Percentiles rank a stretch among this genome's conserved stretches.
Evolutionary conservation across 2,797 vertebrate genomes (phyloP).

Genomic region (Spea hammondii): DNA sequence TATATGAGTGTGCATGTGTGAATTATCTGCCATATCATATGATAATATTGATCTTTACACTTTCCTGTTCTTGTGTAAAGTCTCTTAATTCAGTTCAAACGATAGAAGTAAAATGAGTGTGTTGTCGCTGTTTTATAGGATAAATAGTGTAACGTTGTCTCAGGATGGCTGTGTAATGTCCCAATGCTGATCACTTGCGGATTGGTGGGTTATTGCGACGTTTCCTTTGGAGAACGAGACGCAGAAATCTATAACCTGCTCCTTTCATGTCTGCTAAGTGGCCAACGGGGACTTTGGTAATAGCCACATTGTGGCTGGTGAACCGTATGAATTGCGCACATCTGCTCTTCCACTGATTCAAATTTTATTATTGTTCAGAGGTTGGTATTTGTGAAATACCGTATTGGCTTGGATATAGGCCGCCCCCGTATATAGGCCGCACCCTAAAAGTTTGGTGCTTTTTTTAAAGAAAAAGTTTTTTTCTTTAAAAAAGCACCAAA

Average conservation of each 20-base stretch:
- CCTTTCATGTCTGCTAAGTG: slow-evolving; percentile 27
- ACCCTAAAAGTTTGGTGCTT: no score
- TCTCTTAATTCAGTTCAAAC: no score
- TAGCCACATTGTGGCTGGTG: slow-evolving; percentile 19
- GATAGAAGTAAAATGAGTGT: no score
- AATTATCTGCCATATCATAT: no score
- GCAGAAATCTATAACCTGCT: slow-evolving; percentile 19
- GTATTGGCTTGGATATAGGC: no score
- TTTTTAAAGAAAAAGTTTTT: no score
- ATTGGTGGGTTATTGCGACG: slow-evolving; percentile 19
- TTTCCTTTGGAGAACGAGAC: slow-evolving; percentile 26
- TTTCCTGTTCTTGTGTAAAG: no score
- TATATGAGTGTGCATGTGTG: no score
- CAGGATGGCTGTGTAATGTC: neutral
- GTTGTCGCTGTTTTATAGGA: neutral
- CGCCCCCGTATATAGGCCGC: no score
- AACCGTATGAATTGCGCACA: slow-evolving; percentile 20
- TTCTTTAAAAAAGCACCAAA: no score
- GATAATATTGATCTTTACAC: no score
- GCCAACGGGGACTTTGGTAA: slow-evolving; percentile 23
- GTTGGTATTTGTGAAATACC: neutral
- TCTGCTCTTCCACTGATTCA: slow-evolving; percentile 35
- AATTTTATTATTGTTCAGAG: slow-evolving; percentile 30
- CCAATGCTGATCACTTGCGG: slow-evolving; percentile 16
- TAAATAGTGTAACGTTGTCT: slow-evolving; percentile 13